These are phyloP conservation scores for Cinclus mexicanus DNA, from an alignment of 2,113 vertebrate species.

Conservation along the genomic window DNA sequence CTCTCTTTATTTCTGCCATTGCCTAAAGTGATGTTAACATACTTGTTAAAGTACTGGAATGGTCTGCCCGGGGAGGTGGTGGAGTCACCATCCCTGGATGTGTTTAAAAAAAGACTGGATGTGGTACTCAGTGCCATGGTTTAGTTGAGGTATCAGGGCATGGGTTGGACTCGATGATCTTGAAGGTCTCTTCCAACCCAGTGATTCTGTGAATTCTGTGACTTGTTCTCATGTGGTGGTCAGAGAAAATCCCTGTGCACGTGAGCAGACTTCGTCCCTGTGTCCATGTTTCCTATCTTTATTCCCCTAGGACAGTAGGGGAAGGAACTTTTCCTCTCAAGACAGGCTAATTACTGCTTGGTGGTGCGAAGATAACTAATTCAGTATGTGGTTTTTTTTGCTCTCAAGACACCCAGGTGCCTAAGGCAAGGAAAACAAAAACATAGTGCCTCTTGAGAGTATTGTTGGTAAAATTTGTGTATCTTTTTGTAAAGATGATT, in stretches of 20 bases:
- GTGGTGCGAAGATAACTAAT: neutral
- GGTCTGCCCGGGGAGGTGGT: too few species aligned
- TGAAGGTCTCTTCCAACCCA: too few species aligned
- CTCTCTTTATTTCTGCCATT: neutral
- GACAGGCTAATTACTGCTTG: neutral
- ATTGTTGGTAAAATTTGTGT: neutral
- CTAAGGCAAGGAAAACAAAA: neutral
- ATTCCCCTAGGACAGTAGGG: neutral
- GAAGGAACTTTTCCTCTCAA: neutral
- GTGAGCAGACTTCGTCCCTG: neutral
- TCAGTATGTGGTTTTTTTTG: neutral
- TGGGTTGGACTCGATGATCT: too few species aligned
- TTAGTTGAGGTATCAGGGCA: too few species aligned
- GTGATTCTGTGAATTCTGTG: too few species aligned
- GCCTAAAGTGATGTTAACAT: neutral
- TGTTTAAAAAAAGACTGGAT: too few species aligned
- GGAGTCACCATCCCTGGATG: too few species aligned
- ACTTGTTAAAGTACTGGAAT: neutral
- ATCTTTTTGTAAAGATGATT: neutral
- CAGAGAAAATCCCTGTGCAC: neutral
- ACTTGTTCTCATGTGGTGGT: neutral
- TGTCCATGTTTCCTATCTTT: neutral
- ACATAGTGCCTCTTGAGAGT: neutral
- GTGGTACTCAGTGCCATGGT: too few species aligned
- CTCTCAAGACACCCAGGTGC: neutral